Evolutionary conservation across 2,113 vertebrate species (phyloP).

Genomic region (Atrichornis clamosus): DNA sequence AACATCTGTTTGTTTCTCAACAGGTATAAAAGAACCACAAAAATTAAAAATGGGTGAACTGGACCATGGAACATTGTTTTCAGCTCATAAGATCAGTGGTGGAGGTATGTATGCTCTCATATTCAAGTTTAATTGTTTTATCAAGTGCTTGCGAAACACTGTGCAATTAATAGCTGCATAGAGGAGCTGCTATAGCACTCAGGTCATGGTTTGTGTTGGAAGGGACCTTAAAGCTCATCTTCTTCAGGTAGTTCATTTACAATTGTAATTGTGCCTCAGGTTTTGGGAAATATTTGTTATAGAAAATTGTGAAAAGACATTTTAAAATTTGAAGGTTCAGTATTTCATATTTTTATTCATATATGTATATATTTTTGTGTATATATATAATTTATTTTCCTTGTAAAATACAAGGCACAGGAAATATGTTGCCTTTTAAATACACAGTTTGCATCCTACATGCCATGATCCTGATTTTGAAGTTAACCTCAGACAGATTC

Average conservation of each 20-base stretch:
- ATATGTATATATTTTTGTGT: background rate
- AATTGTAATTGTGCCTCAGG: background rate
- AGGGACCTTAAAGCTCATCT: accelerated
- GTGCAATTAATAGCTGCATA: background rate
- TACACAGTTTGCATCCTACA: background rate
- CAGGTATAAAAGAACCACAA: conserved; percentile 12
- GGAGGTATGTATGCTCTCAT: conserved; percentile 64
- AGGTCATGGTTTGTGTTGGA: background rate
- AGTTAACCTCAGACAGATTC: background rate
- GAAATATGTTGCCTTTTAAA: background rate
- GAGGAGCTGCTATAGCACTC: background rate
- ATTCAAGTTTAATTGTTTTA: background rate
- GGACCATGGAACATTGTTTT: conserved; percentile 46
- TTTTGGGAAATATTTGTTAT: background rate
- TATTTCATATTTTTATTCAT: background rate
- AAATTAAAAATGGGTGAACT: conserved; percentile 64
- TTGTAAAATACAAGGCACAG: background rate
- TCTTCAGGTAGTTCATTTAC: background rate
- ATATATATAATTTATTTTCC: background rate
- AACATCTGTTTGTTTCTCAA: conserved; percentile 4
- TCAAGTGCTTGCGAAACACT: background rate
- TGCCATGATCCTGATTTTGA: background rate
- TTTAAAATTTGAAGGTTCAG: background rate
- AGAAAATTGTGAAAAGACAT: background rate
- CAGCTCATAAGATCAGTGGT: conserved; percentile 51